A percentile compares a stretch with the other conserved stretches of the same genome.
Conservation (phyloP, 30 jellyfish, hydroid and myxozoan species). For the Chrysaora quinquecirrha region DNA sequence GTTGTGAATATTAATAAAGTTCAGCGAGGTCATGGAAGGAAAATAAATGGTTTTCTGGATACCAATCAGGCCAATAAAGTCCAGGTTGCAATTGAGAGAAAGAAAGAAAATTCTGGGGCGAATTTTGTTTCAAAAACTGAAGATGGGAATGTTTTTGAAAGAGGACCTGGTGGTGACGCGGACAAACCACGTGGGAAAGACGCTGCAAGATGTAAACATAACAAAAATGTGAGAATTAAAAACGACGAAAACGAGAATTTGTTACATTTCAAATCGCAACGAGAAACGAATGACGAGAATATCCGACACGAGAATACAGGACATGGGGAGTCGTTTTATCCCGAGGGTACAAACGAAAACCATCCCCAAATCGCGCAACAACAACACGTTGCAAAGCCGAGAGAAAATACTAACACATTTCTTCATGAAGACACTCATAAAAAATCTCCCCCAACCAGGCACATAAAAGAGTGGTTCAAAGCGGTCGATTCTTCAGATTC, state of each 20-base stretch:
- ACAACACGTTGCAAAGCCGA: not conserved
- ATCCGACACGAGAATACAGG: not conserved
- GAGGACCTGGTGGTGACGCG: not conserved
- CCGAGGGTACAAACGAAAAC: not conserved
- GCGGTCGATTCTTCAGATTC: not conserved
- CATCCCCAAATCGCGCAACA: not conserved
- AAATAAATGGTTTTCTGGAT: not conserved
- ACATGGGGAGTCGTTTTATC: not conserved
- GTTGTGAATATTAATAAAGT: not conserved
- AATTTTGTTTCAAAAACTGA: not conserved
- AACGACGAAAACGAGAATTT: not conserved
- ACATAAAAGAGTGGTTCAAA: conserved; percentile 6
- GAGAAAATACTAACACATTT: not conserved
- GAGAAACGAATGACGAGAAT: not conserved
- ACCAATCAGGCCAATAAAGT: not conserved
- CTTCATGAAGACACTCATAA: not conserved
- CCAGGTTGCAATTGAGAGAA: too few species aligned
- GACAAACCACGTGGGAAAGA: not conserved
- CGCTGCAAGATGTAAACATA: not conserved
- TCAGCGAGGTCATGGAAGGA: too few species aligned
- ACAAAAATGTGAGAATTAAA: not conserved
- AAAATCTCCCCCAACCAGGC: not conserved
- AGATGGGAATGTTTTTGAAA: not conserved
- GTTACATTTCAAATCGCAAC: not conserved
- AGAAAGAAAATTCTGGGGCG: too few species aligned